A percentile compares a stretch with the other conserved stretches of the same genome.
Conservation (phyloP, 2,888 invertebrate species). For the Oscheius myriophilus region DNA sequence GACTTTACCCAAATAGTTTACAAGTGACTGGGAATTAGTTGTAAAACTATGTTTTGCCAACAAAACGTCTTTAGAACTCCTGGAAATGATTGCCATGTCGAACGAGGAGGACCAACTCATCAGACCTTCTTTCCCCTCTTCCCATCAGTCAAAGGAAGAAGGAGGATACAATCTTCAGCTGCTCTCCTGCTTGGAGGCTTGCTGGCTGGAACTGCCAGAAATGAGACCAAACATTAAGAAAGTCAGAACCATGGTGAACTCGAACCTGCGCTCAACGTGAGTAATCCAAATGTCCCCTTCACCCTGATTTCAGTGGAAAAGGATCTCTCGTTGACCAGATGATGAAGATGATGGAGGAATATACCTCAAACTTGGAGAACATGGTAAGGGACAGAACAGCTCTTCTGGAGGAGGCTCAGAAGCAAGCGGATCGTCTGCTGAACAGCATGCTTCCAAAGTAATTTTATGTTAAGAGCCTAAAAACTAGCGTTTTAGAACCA, state of each 20-base stretch:
- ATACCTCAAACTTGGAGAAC: slow-evolving; percentile 67
- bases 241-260: slow-evolving; percentile 64
- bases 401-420: slow-evolving; percentile 68
- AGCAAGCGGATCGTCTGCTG: slow-evolving; percentile 67
- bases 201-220: slow-evolving; percentile 70
- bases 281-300: neutral
- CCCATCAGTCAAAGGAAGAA: slow-evolving; percentile 16
- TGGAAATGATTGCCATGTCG: slow-evolving; percentile 67
- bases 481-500: slow-evolving; percentile 50
- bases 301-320: slow-evolving; percentile 51
- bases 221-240: slow-evolving; percentile 67
- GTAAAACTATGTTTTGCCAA: too few relatives aligned
- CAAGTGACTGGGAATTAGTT: too few relatives aligned
- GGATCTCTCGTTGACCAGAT: slow-evolving; percentile 69
- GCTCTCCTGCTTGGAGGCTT: slow-evolving; percentile 67
- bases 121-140: slow-evolving; percentile 63
- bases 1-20: too few relatives aligned
- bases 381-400: slow-evolving; percentile 67
- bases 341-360: slow-evolving; percentile 70
- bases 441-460: slow-evolving; percentile 69
- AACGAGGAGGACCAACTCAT: slow-evolving; percentile 68
- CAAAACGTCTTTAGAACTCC: slow-evolving; percentile 61
- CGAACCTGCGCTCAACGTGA: slow-evolving; percentile 65
- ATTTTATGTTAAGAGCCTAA: slow-evolving; percentile 9
- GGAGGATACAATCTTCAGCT: slow-evolving; percentile 45